A percentile compares a stretch with the other conserved stretches of the same genome.
Evolutionary conservation across 2,797 vertebrate genomes (phyloP).

Genomic region (Chelidonichthys spinosus): DNA sequence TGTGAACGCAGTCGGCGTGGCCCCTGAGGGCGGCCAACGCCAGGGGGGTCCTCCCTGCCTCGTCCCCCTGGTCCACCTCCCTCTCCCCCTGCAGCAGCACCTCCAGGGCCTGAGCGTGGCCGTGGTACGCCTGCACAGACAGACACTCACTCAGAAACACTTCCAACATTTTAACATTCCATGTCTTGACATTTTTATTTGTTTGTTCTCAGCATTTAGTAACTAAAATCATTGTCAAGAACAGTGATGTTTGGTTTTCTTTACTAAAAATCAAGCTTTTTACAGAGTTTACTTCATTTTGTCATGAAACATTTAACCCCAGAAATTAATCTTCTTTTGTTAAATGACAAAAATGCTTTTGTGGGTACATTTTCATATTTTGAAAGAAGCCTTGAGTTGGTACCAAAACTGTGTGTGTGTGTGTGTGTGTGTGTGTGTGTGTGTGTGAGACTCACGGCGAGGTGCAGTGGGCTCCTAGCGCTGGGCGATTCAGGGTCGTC

Average conservation of each 20-base stretch:
- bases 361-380: background rate
- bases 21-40: slow-evolving; percentile 92
- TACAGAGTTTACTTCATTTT: background rate
- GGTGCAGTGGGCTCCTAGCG: slow-evolving; percentile 92
- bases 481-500: slow-evolving; percentile 85
- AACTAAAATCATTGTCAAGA: background rate
- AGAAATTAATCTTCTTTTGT: background rate
- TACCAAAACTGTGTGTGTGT: background rate
- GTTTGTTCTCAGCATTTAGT: background rate
- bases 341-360: background rate
- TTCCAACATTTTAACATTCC: too few species aligned
- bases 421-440: background rate
- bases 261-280: background rate
- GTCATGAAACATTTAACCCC: background rate
- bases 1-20: slow-evolving; percentile 92
- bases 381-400: background rate
- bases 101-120: slow-evolving; percentile 95
- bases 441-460: slow-evolving; percentile 88
- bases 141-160: background rate
- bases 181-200: background rate
- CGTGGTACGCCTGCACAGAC: slow-evolving; percentile 91
- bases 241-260: background rate
- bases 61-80: slow-evolving; percentile 92
- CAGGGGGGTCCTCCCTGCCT: slow-evolving; percentile 91
- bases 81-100: slow-evolving; percentile 90